Evolutionary conservation across 2,113 vertebrate genomes (phyloP).

Genomic region (Girardinichthys multiradiatus): DNA sequence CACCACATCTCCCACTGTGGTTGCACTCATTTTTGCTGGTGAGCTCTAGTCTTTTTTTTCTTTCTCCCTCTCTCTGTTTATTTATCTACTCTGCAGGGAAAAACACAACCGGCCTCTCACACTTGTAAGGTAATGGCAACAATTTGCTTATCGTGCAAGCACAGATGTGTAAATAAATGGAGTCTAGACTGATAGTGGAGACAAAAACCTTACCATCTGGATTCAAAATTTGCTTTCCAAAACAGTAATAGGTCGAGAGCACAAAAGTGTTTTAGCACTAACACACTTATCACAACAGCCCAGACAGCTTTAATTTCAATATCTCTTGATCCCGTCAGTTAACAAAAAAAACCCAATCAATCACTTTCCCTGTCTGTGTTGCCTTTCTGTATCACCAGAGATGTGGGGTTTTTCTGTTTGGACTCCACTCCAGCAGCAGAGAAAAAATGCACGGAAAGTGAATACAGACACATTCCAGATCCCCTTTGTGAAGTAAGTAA

Average conservation of each 20-base stretch:
- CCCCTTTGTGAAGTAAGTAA: slow-evolving; percentile 41
- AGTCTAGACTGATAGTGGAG: slow-evolving; percentile 63
- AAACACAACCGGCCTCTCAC: slow-evolving; percentile 56
- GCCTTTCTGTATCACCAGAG: slow-evolving; percentile 25
- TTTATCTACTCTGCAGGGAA: slow-evolving; percentile 33
- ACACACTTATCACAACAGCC: slow-evolving; percentile 22
- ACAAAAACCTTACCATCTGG: slow-evolving; percentile 66
- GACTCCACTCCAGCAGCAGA: slow-evolving; percentile 41
- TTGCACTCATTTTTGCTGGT: slow-evolving; percentile 51
- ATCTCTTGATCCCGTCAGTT: slow-evolving; percentile 46
- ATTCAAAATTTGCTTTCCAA: slow-evolving; percentile 31
- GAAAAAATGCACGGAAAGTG: slow-evolving; percentile 68
- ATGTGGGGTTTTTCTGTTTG: slow-evolving; percentile 42
- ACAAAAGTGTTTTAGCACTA: slow-evolving; percentile 51
- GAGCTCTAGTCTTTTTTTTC: neutral
- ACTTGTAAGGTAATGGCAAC: slow-evolving; percentile 58
- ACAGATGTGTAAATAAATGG: slow-evolving; percentile 70
- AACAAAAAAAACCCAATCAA: slow-evolving; percentile 44
- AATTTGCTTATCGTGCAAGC: slow-evolving; percentile 68
- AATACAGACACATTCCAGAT: slow-evolving; percentile 72
- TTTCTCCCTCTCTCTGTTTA: slow-evolving; percentile 14
- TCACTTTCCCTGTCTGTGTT: slow-evolving; percentile 37
- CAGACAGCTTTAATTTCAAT: slow-evolving; percentile 37
- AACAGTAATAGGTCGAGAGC: slow-evolving; percentile 35
- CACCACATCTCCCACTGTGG: slow-evolving; percentile 68